phyloP scores from a whole-genome alignment of 2,888 invertebrate genomes.

The Drosophila pegasa region DNA sequence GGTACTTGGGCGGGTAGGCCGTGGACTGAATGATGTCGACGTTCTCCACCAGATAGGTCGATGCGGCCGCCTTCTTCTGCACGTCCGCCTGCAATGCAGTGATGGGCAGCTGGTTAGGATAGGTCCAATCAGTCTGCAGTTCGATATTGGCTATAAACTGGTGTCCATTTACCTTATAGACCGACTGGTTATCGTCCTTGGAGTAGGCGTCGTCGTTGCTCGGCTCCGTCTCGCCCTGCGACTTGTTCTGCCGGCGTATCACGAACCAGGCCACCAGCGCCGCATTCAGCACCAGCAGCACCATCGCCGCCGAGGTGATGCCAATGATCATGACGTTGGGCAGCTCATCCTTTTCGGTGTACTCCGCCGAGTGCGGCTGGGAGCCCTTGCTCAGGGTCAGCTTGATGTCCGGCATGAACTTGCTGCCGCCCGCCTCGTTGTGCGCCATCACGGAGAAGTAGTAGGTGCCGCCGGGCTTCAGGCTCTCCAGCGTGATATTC shows the following conservation, averaged over 20 bases:
- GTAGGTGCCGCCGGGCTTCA: constrained; percentile 80
- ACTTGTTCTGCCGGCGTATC: constrained; percentile 82
- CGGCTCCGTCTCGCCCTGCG: constrained; percentile 78
- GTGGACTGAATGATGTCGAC: constrained; percentile 84
- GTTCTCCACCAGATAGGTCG: constrained; percentile 83
- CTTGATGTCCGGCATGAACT: constrained; percentile 81
- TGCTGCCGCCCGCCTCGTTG: constrained; percentile 83
- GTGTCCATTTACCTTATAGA: constrained; percentile 77
- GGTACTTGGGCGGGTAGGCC: constrained; percentile 83
- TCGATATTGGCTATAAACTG: constrained; percentile 6
- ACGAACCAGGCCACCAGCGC: constrained; percentile 83
- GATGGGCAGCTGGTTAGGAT: constrained; percentile 78
- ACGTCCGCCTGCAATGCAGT: constrained; percentile 82
- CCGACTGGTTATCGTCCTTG: constrained; percentile 83
- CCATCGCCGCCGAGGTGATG: constrained; percentile 83
- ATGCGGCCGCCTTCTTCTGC: constrained; percentile 83
- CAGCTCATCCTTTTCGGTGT: constrained; percentile 82
- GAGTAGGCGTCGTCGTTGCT: constrained; percentile 83
- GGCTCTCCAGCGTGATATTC: constrained; percentile 78
- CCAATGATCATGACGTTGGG: constrained; percentile 84
- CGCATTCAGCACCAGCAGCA: constrained; percentile 79
- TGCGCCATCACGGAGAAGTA: constrained; percentile 83
- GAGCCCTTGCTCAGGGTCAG: constrained; percentile 78
- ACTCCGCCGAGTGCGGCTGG: constrained; percentile 77
- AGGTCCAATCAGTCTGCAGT: constrained; percentile 25